These are phyloP conservation scores for Muntiacus muntjak DNA, from an alignment of 2,113 vertebrate genomes.

Conservation along the genomic window DNA sequence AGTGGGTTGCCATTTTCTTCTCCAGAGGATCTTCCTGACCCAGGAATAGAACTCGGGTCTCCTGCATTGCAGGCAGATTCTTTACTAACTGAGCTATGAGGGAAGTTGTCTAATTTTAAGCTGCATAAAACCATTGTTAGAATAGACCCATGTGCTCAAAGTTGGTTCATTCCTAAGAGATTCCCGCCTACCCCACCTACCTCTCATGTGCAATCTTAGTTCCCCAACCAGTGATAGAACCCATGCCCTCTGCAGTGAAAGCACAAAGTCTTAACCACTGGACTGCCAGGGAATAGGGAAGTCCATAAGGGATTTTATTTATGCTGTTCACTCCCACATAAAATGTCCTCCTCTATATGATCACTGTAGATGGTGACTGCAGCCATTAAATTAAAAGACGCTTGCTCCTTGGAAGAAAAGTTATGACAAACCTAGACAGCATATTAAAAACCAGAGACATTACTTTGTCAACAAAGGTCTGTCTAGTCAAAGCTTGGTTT, in stretches of 20 bases:
- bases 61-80: neutral
- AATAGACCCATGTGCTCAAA: neutral
- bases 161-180: neutral
- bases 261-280: neutral
- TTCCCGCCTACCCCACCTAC: neutral
- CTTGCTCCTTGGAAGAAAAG: neutral
- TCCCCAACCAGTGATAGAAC: neutral
- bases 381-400: neutral
- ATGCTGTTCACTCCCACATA: neutral
- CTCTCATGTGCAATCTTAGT: neutral
- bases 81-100: neutral
- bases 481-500: neutral
- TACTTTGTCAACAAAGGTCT: neutral
- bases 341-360: neutral
- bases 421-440: neutral
- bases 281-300: neutral
- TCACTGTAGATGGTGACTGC: neutral
- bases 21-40: neutral
- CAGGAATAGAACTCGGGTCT: neutral
- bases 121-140: slow-evolving; percentile 3
- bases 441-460: neutral
- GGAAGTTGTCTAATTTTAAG: neutral
- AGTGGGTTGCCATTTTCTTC: neutral
- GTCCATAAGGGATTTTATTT: neutral
- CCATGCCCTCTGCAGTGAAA: neutral